Base-by-base conservation (phyloP, 53 echinoderm and acorn worm species). In the Echinarachnius parma region DNA sequence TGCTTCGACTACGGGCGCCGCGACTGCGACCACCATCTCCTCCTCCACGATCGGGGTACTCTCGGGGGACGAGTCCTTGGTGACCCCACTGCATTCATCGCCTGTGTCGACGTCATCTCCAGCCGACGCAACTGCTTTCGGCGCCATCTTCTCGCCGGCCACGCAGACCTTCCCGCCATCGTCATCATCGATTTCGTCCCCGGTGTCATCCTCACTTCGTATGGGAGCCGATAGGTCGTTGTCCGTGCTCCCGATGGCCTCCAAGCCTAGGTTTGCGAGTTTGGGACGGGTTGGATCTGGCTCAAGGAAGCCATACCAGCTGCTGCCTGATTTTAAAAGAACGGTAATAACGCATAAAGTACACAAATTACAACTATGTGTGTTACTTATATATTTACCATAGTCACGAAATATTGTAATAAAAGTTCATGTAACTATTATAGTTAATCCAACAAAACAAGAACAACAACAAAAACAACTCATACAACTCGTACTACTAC, bases 231-330 rank as follows among this genome's bases (percentile, higher is more conserved):
- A 68, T 4, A 68, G 53, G 32, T 68, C 68, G 22, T 68, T 68
- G 53, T 68, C 68, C 4, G 68, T 68, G 52, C 68, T 68, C 48
- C 52, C 68, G 49, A 68, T 52, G 68, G 52, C 31, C 52, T 68
- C 68, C 16, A 68, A 34, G 20, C 21, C 68, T 10, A 68, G 52
- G 34, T 68, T 68, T 11, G 68, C 52, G 4, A 52, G 22, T 4
- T 49, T 21, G 9, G 68, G 68, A 18, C 52, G 49, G 0, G 55
- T 28, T 25, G 42, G 74, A 23, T 72, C 42, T 9, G 37, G 44
- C 30, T 57, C 74, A 2, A 57, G 74, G 28, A 72, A 72, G 7
- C 74, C 55, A 37, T 57, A 72, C 74, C 74, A 72, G 44, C 74
- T 72, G 21, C 56, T 72, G 42, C 57, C 74, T 72, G 28, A n/a